Evolutionary conservation across 2,888 invertebrate genomes (phyloP).

Genomic region (Pollenia labialis): DNA sequence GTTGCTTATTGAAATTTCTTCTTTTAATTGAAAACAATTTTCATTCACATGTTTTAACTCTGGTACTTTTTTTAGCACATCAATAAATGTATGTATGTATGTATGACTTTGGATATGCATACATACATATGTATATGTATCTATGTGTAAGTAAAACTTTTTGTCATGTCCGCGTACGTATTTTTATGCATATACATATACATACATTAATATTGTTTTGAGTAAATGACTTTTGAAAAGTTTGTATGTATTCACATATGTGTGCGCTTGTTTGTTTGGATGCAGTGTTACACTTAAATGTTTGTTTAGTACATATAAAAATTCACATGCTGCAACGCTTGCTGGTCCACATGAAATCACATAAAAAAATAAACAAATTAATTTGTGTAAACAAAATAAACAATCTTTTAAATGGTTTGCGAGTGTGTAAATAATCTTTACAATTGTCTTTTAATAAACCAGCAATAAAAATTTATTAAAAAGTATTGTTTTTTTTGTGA

Average conservation of each 20-base stretch:
- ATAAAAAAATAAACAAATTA: neutral
- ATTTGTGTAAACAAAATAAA: neutral
- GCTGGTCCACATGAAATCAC: neutral
- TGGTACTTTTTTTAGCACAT: neutral
- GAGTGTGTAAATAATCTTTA: neutral
- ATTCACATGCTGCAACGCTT: slow-evolving; percentile 19
- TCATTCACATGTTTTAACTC: slow-evolving; percentile 23
- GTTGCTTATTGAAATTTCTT: neutral
- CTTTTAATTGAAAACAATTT: slow-evolving; percentile 43
- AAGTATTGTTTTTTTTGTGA: neutral
- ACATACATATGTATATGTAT: too few species aligned
- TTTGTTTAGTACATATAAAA: neutral
- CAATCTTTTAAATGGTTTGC: neutral
- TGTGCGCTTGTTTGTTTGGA: neutral
- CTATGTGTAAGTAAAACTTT: too few species aligned
- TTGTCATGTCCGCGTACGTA: too few species aligned
- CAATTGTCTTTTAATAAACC: neutral
- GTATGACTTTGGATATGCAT: neutral
- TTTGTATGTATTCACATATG: neutral
- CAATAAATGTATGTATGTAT: neutral
- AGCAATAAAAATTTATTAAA: neutral
- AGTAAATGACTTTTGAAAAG: slow-evolving; percentile 1
- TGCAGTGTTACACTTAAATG: neutral
- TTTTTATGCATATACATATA: neutral
- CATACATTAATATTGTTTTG: too few species aligned